Conservation (phyloP, 2,113 vertebrate species). For the Ceratotherium simum region DNA sequence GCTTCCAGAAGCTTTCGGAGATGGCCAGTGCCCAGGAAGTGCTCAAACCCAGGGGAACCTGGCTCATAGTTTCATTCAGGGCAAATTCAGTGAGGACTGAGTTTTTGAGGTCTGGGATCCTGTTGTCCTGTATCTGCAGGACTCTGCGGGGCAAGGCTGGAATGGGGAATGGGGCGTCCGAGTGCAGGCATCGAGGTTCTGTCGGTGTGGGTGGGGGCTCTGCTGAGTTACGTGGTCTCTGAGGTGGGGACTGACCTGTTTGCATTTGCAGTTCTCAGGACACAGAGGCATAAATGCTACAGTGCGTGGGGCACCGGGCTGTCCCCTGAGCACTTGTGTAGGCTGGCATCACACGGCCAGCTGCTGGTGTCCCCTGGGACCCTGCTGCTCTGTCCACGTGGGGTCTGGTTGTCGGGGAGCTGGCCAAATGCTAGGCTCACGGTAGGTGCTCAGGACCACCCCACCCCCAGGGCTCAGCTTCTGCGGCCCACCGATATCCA, state of each 20-base stretch:
- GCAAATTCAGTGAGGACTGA: rapidly evolving
- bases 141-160: not conserved
- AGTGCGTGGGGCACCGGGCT: rapidly evolving
- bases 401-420: not conserved
- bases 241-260: not conserved
- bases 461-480: too few species aligned
- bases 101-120: rapidly evolving
- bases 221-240: rapidly evolving
- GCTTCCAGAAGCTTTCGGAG: not conserved
- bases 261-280: not conserved
- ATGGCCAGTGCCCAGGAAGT: not conserved
- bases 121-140: rapidly evolving
- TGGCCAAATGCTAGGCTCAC: rapidly evolving
- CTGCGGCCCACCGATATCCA: rapidly evolving
- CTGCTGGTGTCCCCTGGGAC: not conserved
- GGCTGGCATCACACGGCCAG: rapidly evolving
- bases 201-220: not conserved
- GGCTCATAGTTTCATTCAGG: not conserved
- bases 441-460: not conserved
- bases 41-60: not conserved
- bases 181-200: rapidly evolving
- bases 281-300: not conserved
- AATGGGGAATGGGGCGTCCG: not conserved
- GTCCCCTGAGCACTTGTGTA: rapidly evolving
- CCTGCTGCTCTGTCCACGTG: not conserved